Evolutionary conservation across 1,140 invertebrate species (phyloP), one percentile per base, ranked within the genome.

Genomic region (Oppia nitens): DNA sequence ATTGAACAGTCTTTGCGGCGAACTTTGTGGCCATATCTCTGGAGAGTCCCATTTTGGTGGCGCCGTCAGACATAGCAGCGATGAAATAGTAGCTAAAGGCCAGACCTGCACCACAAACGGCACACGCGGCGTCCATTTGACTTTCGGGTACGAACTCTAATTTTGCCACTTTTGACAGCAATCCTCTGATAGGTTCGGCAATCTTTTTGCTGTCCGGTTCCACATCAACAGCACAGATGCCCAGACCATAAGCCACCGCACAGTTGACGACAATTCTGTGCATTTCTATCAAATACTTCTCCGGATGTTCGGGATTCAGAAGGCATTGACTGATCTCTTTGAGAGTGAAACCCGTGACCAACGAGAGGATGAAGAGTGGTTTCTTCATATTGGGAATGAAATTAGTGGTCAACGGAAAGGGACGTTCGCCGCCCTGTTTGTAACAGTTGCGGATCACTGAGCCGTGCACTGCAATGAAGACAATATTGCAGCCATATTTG

Each of bases 31-130:
- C 71, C 12, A 78, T 58, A 55, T 74, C 72, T 55, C 79, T 64
- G 2, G 77, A 75, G 32, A 81, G 66, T 17, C 79, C 79, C 71
- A 77, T 75, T 66, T 76, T 79, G 0, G 81, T 78, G 2, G 75
- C 79, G 12, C 77, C 79, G 68, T 80, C 79, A 23, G 78, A 70
- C 55, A 81, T 59, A 9, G 78, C 76, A 40, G 26, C 29, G 3
- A 59, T 59, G 50, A 55, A 55, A 47, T 55, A 55, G 24, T 55
- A n/a, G n/a, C n/a, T n/a, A n/a, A n/a, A n/a, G n/a, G n/a, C n/a
- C n/a, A n/a, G n/a, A n/a, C n/a, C n/a, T 28, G 25, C n/a, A 27
- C 62, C 62, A 28, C 56, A 29, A 29, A 64, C 52, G 27, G 55
- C 55, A 48, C 62, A 63, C 4, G 57, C 55, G 21, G 57, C 57